A percentile compares a stretch with the other conserved stretches of the same genome.
Evolutionary conservation across 2,888 invertebrate species (phyloP).

Genomic region (Drepanosiphum platanoidis): DNA sequence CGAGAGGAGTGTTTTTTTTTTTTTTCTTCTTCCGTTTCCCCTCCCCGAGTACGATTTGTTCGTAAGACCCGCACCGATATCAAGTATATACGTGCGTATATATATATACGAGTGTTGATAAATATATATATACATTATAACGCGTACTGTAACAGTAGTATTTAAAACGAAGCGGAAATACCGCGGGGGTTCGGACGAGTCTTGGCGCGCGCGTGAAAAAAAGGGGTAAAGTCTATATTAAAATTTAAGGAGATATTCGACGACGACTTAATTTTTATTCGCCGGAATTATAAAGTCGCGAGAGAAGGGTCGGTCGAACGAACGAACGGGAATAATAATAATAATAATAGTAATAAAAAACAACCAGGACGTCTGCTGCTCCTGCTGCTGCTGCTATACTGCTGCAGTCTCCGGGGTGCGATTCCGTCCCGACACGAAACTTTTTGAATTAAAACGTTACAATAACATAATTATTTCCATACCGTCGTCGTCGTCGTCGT

Average conservation of each 20-base stretch:
- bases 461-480: not conserved
- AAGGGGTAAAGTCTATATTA: conserved; percentile 21
- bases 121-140: not conserved
- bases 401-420: conserved; percentile 50
- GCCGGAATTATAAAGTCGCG: conserved; percentile 57
- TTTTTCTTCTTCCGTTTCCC: not conserved
- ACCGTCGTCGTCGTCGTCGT: not conserved
- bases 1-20: conserved; percentile 22
- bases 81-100: not conserved
- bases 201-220: conserved; percentile 1
- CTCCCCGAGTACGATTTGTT: conserved; percentile 32
- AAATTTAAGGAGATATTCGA: conserved; percentile 33
- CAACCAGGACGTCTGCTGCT: too few relatives aligned
- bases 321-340: not conserved
- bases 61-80: not conserved
- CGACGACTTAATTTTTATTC: conserved; percentile 62
- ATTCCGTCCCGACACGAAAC: conserved; percentile 38
- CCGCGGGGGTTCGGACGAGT: not conserved
- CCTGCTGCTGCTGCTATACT: too few relatives aligned
- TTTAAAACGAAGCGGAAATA: conserved; percentile 58
- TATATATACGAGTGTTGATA: not conserved
- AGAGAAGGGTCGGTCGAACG: not conserved
- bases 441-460: conserved; percentile 61
- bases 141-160: not conserved
- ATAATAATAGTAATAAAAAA: too few relatives aligned